A percentile compares a stretch with the other conserved stretches of the same genome.
Evolutionary conservation across 2,797 vertebrate genomes (phyloP).

Genomic region (Eulemur coronatus): DNA sequence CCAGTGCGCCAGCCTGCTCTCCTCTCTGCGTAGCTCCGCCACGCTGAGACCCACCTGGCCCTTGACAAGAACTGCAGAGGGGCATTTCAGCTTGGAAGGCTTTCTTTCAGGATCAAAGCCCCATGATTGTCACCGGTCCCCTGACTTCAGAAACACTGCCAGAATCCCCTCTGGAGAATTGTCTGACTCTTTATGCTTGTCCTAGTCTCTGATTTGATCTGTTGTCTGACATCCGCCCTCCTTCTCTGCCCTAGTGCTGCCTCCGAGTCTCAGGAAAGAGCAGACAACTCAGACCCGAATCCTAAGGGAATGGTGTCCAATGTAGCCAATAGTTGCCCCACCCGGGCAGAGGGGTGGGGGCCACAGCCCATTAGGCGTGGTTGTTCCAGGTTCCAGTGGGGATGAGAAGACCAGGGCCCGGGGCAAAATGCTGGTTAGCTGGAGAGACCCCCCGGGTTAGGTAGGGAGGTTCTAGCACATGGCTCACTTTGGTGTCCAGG

Average conservation of each 20-base stretch:
- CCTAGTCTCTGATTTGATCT: not conserved
- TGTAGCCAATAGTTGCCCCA: not conserved
- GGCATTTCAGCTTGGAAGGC: not conserved
- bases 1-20: not conserved
- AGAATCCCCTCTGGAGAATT: not conserved
- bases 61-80: not conserved
- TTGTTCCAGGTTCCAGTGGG: not conserved
- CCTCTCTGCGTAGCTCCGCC: not conserved
- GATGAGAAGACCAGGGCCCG: not conserved
- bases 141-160: not conserved
- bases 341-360: not conserved
- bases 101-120: not conserved
- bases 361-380: too few species aligned
- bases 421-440: not conserved
- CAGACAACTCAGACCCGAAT: not conserved
- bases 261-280: not conserved
- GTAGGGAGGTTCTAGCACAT: not conserved
- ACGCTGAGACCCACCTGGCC: not conserved
- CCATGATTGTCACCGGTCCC: accelerated
- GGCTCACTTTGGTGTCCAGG: too few species aligned
- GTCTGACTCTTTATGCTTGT: not conserved
- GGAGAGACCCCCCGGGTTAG: not conserved
- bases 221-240: not conserved
- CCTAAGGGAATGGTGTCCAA: not conserved
- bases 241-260: not conserved